phyloP scores from a whole-genome alignment of 2,888 invertebrate species.

The Hemithea aestivaria region DNA sequence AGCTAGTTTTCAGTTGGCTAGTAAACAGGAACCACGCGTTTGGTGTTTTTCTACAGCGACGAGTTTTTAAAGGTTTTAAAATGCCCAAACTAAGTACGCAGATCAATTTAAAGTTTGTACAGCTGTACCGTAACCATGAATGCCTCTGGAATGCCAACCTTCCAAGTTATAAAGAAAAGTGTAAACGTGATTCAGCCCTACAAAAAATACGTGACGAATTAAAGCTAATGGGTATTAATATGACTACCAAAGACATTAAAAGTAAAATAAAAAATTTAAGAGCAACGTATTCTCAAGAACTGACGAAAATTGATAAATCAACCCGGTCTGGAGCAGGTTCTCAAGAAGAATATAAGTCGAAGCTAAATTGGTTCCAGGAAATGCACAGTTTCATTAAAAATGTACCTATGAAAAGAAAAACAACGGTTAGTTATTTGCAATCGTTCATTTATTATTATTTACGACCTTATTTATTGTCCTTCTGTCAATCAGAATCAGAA shows the following conservation, averaged over 20 bases:
- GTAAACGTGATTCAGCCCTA: conserved; percentile 13
- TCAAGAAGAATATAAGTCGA: conserved; percentile 15
- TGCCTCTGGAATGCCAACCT: conserved; percentile 15
- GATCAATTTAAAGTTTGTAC: conserved; percentile 14
- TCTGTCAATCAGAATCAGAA: too few species aligned
- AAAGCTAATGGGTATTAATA: conserved; percentile 11
- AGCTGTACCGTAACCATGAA: conserved; percentile 14
- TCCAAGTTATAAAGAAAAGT: conserved; percentile 17
- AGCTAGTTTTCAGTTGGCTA: too few species aligned
- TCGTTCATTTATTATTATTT: too few species aligned
- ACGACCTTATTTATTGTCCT: too few species aligned
- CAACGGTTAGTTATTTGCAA: conserved; percentile 16
- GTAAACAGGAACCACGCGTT: too few species aligned
- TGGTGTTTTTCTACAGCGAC: too few species aligned
- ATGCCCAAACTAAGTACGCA: conserved; percentile 11
- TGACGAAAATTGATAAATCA: conserved; percentile 14
- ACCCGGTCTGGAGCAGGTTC: conserved; percentile 14
- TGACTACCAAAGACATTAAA: conserved; percentile 11
- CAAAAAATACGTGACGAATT: conserved; percentile 14
- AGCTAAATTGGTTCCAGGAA: conserved; percentile 14
- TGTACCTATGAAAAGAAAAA: conserved; percentile 15
- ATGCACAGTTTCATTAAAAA: conserved; percentile 17
- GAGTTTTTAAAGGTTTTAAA: too few species aligned
- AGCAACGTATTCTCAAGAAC: conserved; percentile 15
- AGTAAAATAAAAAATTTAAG: conserved; percentile 13